Evolutionary conservation across 1,140 invertebrate species (phyloP), one percentile per base, ranked within the genome.

Genomic region (Agrypnia vestita): DNA sequence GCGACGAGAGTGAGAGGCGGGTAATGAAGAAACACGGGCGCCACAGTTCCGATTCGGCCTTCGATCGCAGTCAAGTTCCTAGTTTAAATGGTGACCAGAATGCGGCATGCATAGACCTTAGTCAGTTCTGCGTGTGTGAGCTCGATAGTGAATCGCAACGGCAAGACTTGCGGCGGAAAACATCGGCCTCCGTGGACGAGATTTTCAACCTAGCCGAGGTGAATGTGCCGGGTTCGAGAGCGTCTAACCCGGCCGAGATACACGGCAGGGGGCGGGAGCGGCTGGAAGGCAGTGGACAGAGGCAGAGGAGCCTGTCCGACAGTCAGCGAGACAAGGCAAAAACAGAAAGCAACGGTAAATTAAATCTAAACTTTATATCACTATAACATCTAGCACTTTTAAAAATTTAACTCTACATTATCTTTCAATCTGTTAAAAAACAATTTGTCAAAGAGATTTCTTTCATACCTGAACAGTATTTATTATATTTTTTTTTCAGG

Each of bases 281-380:
- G 46, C 76, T 79, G 51, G 53, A 79, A 35, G 74, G 80, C 12
- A 78, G 77, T n/a, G 92, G 91, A 78, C 92, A 93, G 85, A 88
- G 93, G 81, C 94, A 94, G 85, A 88, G 94, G 82, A 94, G 93
- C 81, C 88, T 94, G 76, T 94, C 93, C 64, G 93, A 94, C 85
- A 94, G 93, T 87, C 92, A 92, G 73, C 84, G 89, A 81, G 88
- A 90, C 81, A 90, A 90, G 74, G 87, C 88, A 8, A 90, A 89
- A 80, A 85, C 87, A n/a, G 88, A 89, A 11, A 86, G 86, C 76
- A 87, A 76, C 69, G 62, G 69, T 80, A 56, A 75, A 69, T 46
- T 44, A 13, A 17, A 8, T 61, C 6, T 59, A 62, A 17, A 35
- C 6, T 35, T 35, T 35, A 35, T 35, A 35, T 35, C 25, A 35